A percentile compares a stretch with the other conserved stretches of the same genome.
Conservation (phyloP, 2,113 vertebrate species). For the Halcyon malimbica region DNA sequence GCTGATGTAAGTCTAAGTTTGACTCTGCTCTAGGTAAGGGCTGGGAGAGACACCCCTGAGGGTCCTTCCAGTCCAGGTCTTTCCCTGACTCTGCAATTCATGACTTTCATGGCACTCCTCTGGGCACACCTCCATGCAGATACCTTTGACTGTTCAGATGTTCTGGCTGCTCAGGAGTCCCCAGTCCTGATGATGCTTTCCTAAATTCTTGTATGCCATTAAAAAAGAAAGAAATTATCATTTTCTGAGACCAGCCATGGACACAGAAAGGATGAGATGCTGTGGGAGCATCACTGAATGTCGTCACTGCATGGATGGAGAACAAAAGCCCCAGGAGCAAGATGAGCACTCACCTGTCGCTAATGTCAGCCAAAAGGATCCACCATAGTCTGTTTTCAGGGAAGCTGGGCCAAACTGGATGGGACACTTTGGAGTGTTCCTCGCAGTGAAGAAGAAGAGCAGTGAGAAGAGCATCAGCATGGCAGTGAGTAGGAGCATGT, state of each 20-base stretch:
- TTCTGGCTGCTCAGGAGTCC: not conserved
- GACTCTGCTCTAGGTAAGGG: not conserved
- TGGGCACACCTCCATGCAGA: not conserved
- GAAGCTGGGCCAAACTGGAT: constrained; percentile 81
- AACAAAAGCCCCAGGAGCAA: not conserved
- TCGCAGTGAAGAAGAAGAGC: constrained; percentile 83
- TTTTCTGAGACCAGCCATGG: not conserved
- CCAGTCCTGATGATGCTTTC: not conserved
- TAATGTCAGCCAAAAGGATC: constrained; percentile 91
- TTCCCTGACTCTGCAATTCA: not conserved
- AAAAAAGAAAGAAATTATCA: not conserved
- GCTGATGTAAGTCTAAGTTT: not conserved
- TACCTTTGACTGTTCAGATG: not conserved
- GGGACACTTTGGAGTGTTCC: constrained; percentile 72
- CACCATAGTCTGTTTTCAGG: constrained; percentile 80
- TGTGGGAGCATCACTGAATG: not conserved
- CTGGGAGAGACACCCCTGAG: not conserved
- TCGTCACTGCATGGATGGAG: not conserved
- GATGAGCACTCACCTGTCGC: constrained; percentile 79
- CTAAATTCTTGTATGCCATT: not conserved
- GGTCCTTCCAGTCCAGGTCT: not conserved
- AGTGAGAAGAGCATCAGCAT: constrained; percentile 85
- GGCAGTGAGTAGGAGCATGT: constrained; percentile 84
- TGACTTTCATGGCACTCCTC: not conserved
- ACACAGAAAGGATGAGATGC: not conserved